Conservation (phyloP, 2,797 vertebrate genomes). For the Cheirogaleus major region DNA sequence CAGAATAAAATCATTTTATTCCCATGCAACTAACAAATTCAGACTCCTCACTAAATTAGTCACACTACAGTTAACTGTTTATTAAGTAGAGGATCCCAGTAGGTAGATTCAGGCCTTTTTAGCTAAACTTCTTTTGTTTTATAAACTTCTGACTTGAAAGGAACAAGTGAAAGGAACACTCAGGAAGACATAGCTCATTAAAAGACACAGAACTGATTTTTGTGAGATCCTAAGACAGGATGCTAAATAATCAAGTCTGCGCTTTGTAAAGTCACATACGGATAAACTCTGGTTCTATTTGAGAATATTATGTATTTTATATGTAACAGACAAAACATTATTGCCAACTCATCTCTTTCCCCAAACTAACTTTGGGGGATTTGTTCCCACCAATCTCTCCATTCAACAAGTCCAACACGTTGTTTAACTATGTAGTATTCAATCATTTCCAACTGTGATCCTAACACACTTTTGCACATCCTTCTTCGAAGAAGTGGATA, state of each 20-base stretch:
- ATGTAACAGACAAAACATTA: not conserved
- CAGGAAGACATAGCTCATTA: not conserved
- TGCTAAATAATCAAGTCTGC: not conserved
- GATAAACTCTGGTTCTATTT: not conserved
- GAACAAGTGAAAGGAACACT: not conserved
- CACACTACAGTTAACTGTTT: not conserved
- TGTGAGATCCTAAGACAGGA: not conserved
- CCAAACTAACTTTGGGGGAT: not conserved
- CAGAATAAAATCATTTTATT: slow-evolving; percentile 40
- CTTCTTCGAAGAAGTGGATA: not conserved
- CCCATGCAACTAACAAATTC: not conserved
- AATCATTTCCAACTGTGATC: not conserved
- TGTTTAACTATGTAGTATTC: not conserved
- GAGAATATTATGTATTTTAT: not conserved
- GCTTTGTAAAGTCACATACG: not conserved
- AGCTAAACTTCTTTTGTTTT: not conserved
- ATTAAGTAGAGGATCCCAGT: not conserved
- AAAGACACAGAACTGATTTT: not conserved
- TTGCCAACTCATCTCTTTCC: not conserved
- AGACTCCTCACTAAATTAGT: slow-evolving; percentile 22
- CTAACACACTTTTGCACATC: not conserved
- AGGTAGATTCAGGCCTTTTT: not conserved
- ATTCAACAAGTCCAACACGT: not conserved
- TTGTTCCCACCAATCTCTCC: not conserved
- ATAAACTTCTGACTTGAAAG: not conserved